Percentiles rank a stretch among this genome's conserved stretches.
Evolutionary conservation across 2,797 vertebrate genomes (phyloP).

Genomic region (Silurus aristotelis): DNA sequence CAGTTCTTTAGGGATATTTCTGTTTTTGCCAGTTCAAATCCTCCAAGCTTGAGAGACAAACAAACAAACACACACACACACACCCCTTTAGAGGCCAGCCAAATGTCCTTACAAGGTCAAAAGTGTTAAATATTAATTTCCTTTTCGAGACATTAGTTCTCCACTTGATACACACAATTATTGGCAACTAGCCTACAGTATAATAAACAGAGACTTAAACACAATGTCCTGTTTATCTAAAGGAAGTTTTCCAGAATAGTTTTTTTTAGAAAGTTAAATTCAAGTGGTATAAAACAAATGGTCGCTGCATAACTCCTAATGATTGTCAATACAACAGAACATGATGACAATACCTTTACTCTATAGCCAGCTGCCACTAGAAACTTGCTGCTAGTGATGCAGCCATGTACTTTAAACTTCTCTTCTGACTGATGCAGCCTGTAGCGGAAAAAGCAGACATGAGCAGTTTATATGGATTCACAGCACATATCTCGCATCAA

Average conservation of each 20-base stretch:
- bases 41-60: slow-evolving; percentile 74
- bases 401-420: slow-evolving; percentile 78
- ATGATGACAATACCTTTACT: slow-evolving; percentile 78
- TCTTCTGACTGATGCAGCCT: slow-evolving; percentile 83
- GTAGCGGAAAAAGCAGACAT: slow-evolving; percentile 23
- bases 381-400: slow-evolving; percentile 83
- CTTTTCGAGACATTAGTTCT: background rate
- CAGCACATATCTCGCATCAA: background rate
- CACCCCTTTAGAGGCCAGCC: background rate
- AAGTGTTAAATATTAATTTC: background rate
- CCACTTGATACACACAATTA: no score
- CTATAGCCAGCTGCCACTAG: slow-evolving; percentile 79
- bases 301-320: background rate
- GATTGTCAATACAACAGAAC: background rate
- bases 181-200: no score
- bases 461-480: background rate
- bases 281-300: background rate
- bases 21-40: slow-evolving; percentile 84
- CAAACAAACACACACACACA: background rate
- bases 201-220: background rate
- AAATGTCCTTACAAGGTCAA: background rate
- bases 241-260: background rate
- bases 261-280: background rate
- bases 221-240: background rate
- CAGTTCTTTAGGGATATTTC: slow-evolving; percentile 78